A percentile compares a stretch with the other conserved stretches of the same genome.
These are phyloP conservation scores for Ophion obscuratus DNA, from an alignment of 2,888 invertebrate species.

Conservation along the genomic window DNA sequence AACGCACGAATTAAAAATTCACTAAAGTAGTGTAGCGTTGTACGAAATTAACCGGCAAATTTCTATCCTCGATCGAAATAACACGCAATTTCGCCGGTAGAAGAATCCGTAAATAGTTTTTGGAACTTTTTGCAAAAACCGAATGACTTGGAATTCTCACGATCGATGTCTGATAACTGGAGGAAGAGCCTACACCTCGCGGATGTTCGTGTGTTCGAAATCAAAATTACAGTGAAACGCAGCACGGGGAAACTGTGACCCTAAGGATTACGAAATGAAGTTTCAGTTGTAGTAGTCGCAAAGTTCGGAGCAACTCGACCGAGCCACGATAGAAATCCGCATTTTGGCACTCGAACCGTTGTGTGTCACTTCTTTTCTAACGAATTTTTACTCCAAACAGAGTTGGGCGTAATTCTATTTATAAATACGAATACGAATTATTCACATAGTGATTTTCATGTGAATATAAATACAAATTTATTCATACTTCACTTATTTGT, in stretches of 20 bases:
- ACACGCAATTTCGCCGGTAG: neutral
- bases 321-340: too few species aligned
- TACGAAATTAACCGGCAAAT: neutral
- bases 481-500: too few species aligned
- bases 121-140: neutral
- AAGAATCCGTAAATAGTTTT: neutral
- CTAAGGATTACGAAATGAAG: too few species aligned
- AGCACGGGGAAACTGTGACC: too few species aligned
- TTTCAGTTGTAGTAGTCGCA: too few species aligned
- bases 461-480: too few species aligned
- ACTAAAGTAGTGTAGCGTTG: neutral
- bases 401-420: too few species aligned
- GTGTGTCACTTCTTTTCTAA: neutral
- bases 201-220: neutral
- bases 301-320: too few species aligned
- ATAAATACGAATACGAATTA: too few species aligned
- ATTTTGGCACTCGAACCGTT: neutral
- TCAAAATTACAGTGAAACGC: too few species aligned
- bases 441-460: too few species aligned
- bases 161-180: neutral
- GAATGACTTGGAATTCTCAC: neutral
- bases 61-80: neutral
- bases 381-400: too few species aligned
- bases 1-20: slow-evolving; percentile 8
- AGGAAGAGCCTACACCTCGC: neutral